Base-by-base conservation (phyloP, 30 jellyfish, hydroid and myxozoan genomes). In the Hydra vulgaris region DNA sequence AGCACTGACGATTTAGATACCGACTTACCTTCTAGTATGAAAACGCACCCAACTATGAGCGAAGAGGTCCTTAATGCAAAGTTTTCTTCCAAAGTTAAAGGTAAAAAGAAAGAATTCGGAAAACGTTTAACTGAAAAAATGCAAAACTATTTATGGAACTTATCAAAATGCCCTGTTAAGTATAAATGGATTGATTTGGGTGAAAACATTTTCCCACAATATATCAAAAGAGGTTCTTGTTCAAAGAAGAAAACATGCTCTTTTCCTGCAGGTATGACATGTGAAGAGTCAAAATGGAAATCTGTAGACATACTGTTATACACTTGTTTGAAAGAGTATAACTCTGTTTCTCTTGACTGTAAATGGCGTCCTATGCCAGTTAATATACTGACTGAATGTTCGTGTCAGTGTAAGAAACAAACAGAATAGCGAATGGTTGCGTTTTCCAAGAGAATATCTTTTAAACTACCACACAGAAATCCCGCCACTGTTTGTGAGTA, bases 201-300 rank as follows among this genome's bases (percentile, higher is more conserved):
- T 0, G 82, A 68, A 18, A 94, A 94, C 71, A 76, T 94, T 52
- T 94, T 94, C 72, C 99, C 99, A n/a, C 74, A 96, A 25, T 88
- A 81, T 81, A 81, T 94, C 78, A 84, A 89, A 86, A 72, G 86
- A 22, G 99, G 99, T 23, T 69, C 74, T 26, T 94, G 99, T 78
- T 67, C 87, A 66, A 56, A 54, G 25, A 84, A 88, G 54, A 81
- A 82, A 54, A 88, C 96, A 23, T 94, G 99, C 78, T 94, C 99
- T 4, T 94, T 80, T 61, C 99, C 99, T 26, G 82, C 86, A 19
- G 99, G 99, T 53, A 84, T 94, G 99, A 84, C 71, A 27, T 94
- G 99, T 85, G 89, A 77, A 24, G 88, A 95, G 0, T 68, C 74
- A 24, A 70, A 81, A 56, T 79, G 88, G 81, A 76, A 86, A 66